Evolutionary conservation across 2,888 invertebrate genomes (phyloP).

Genomic region (Epinotia brunnichana): DNA sequence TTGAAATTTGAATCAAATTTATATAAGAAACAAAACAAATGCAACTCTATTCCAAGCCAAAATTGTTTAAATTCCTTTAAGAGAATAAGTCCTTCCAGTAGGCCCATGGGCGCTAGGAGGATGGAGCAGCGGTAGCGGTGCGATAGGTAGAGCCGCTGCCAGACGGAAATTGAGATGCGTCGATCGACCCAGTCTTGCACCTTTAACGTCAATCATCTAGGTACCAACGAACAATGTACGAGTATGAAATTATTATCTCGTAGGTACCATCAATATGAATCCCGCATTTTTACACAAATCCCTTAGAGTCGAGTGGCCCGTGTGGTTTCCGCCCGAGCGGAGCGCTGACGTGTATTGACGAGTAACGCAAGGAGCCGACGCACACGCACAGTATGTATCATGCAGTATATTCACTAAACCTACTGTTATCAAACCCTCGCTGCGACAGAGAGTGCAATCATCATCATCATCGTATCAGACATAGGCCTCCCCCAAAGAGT

Average conservation of each 20-base stretch:
- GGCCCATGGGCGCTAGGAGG: no score
- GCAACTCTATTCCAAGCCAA: no score
- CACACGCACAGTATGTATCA: constrained; percentile 58
- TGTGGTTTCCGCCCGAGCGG: constrained; percentile 65
- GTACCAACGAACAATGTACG: constrained; percentile 1
- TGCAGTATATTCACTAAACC: constrained; percentile 15
- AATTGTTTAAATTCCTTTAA: no score
- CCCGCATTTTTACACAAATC: constrained; percentile 19
- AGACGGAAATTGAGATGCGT: not conserved
- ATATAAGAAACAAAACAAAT: no score
- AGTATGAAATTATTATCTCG: constrained; percentile 14
- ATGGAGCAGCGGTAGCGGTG: no score
- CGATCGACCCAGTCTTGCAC: not conserved
- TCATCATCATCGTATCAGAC: no score
- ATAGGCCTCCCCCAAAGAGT: no score
- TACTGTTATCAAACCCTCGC: no score
- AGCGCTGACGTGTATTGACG: constrained; percentile 66
- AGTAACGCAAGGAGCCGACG: constrained; percentile 69
- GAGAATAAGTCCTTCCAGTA: no score
- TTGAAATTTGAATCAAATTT: no score
- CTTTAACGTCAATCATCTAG: constrained; percentile 20
- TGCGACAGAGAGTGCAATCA: no score
- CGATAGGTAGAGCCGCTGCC: not conserved
- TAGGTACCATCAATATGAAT: not conserved
- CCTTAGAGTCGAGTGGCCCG: constrained; percentile 9